Evolutionary conservation across 1,140 invertebrate genomes (phyloP).

Genomic region (Bombus waltoni): DNA sequence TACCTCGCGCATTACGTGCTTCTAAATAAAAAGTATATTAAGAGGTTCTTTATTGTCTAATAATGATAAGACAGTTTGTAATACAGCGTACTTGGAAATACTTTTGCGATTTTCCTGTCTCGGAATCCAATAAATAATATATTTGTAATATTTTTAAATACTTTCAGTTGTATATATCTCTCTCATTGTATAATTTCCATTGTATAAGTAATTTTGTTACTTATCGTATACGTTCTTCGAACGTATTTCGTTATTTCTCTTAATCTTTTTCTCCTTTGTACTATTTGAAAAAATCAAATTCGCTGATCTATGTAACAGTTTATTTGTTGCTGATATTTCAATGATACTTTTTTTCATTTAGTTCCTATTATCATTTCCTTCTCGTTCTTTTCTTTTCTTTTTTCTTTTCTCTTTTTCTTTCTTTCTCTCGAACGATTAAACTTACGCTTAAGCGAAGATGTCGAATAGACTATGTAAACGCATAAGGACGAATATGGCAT

Average conservation of each 20-base stretch:
- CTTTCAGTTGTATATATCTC: not conserved
- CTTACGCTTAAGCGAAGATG: not conserved
- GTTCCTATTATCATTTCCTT: not conserved
- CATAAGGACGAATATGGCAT: constrained; percentile 15
- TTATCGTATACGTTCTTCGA: too few species aligned
- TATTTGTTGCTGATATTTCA: not conserved
- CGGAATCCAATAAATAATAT: too few species aligned
- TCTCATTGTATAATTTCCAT: not conserved
- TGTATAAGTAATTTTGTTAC: not conserved
- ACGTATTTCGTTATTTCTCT: not conserved
- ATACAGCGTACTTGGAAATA: not conserved
- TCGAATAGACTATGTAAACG: not conserved
- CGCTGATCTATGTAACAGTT: not conserved
- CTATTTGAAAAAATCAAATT: not conserved
- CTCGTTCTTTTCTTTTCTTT: not conserved
- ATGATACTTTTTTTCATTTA: not conserved
- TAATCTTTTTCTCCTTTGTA: not conserved
- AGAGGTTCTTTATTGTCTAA: not conserved
- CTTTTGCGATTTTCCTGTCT: too few species aligned
- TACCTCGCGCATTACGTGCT: not conserved
- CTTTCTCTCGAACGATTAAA: not conserved
- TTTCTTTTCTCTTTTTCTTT: not conserved
- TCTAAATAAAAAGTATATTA: not conserved
- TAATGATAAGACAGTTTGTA: not conserved
- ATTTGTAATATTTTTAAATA: not conserved